phyloP scores from a whole-genome alignment of 2,113 vertebrate genomes.

The Lampris megalopsis region DNA sequence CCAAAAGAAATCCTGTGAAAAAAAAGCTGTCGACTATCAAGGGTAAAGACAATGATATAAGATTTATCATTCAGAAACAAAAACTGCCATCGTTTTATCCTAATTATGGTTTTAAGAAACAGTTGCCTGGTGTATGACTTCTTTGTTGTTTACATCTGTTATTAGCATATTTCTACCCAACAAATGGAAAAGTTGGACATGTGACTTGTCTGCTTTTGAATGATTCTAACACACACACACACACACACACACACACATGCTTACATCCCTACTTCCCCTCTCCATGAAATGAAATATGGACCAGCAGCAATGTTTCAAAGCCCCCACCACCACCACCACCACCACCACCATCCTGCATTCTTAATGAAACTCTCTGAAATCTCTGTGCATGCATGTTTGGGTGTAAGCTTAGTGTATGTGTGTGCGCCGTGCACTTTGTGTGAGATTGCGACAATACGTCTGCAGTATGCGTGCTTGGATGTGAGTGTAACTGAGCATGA shows the following conservation, averaged over 20 bases:
- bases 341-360: constrained; percentile 46
- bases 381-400: neutral
- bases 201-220: constrained; percentile 36
- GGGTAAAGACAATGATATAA: neutral
- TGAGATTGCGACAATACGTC: no score
- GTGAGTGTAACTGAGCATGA: constrained; percentile 25
- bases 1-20: no score
- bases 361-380: constrained; percentile 54
- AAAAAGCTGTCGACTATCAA: constrained; percentile 27
- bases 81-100: neutral
- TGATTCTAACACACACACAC: constrained; percentile 20
- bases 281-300: constrained; percentile 50
- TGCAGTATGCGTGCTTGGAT: neutral
- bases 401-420: neutral
- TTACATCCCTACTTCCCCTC: neutral
- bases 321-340: no score
- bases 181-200: constrained; percentile 59
- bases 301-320: constrained; percentile 30
- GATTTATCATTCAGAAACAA: neutral
- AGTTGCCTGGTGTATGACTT: neutral
- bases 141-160: constrained; percentile 69
- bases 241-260: no score
- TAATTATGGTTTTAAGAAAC: neutral
- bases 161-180: constrained; percentile 63
- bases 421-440: neutral